phyloP scores from a whole-genome alignment of 2,888 invertebrate genomes.

The Diachrysia chrysitis region DNA sequence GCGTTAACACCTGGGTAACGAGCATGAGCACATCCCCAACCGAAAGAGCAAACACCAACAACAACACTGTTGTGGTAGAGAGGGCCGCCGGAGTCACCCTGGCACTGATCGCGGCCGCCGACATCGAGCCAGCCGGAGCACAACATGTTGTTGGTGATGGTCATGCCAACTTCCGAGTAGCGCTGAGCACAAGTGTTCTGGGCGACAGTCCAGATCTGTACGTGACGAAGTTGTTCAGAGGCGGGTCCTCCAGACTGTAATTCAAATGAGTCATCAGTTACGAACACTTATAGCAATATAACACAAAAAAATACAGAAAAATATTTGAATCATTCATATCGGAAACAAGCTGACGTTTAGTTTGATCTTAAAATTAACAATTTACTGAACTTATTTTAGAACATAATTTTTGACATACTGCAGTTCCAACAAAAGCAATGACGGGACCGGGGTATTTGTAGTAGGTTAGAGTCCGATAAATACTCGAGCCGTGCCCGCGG shows the following conservation, averaged over 20 bases:
- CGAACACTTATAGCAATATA: too few species aligned
- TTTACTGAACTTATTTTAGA: too few species aligned
- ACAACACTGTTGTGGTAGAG: slow-evolving; percentile 68
- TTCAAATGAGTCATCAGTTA: not conserved
- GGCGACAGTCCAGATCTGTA: slow-evolving; percentile 67
- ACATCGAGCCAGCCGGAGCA: slow-evolving; percentile 64
- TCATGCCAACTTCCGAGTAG: slow-evolving; percentile 43
- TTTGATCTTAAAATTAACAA: too few species aligned
- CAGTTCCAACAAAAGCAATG: too few species aligned
- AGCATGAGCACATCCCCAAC: slow-evolving; percentile 30
- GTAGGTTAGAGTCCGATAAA: too few species aligned
- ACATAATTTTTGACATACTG: too few species aligned
- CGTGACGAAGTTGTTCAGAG: slow-evolving; percentile 65
- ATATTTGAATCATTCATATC: too few species aligned
- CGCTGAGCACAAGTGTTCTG: slow-evolving; percentile 57
- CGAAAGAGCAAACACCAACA: slow-evolving; percentile 74
- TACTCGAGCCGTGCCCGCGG: too few species aligned
- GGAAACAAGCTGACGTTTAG: too few species aligned
- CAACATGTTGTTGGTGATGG: not conserved
- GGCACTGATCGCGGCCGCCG: slow-evolving; percentile 78
- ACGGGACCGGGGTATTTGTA: too few species aligned
- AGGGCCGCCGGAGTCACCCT: slow-evolving; percentile 75
- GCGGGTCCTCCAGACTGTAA: slow-evolving; percentile 35
- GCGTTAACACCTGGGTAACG: not conserved
- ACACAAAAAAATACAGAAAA: not conserved